Evolutionary conservation across 2,113 vertebrate species (phyloP).

Genomic region (Tetraodon nigroviridis): DNA sequence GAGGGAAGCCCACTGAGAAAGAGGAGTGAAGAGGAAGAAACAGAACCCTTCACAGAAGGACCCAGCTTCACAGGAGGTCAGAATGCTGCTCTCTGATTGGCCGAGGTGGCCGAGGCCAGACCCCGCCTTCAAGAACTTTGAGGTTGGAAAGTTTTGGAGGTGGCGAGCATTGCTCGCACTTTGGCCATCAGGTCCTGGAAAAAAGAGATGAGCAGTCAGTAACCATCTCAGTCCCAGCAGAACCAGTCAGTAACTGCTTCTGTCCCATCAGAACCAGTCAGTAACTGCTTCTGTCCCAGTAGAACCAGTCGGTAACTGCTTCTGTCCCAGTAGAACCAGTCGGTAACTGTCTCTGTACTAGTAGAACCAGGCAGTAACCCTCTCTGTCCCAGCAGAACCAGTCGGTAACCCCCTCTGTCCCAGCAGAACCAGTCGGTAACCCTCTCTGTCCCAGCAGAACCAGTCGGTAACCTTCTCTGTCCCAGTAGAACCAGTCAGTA

Average conservation of each 20-base stretch:
- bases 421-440: no score
- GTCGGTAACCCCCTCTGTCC: no score
- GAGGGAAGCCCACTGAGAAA: neutral
- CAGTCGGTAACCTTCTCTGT: no score
- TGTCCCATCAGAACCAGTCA: no score
- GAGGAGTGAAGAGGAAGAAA: neutral
- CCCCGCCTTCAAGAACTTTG: slow-evolving; percentile 79
- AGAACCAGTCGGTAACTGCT: no score
- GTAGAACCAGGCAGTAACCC: neutral
- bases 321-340: no score
- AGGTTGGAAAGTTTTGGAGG: slow-evolving; percentile 90
- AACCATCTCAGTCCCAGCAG: neutral
- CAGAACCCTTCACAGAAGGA: neutral
- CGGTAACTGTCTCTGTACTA: no score
- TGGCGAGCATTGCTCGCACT: slow-evolving; percentile 96
- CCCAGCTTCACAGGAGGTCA: slow-evolving; percentile 1
- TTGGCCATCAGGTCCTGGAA: slow-evolving; percentile 96
- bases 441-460: no score
- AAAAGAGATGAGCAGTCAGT: slow-evolving; percentile 1
- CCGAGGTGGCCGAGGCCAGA: slow-evolving; percentile 12
- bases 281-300: no score
- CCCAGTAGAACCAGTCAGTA: no score
- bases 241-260: no score
- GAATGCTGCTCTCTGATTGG: slow-evolving; percentile 19
- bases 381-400: neutral